These are phyloP conservation scores for Semnornis frantzii DNA, from an alignment of 2,113 vertebrate genomes.

Conservation along the genomic window DNA sequence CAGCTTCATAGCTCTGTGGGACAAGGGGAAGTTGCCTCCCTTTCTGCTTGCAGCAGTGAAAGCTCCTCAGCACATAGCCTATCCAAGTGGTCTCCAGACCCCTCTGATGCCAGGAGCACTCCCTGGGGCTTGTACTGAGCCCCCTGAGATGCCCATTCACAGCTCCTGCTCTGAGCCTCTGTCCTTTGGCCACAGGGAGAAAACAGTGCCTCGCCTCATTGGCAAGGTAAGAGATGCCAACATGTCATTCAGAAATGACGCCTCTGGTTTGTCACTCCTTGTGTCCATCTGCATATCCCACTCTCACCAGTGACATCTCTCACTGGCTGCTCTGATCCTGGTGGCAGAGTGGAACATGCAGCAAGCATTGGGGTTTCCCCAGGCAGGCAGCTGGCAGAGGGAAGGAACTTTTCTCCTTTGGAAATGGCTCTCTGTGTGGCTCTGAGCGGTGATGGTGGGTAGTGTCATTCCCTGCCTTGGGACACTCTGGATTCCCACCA, in stretches of 20 bases:
- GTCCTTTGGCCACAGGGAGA: not conserved
- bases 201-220: not conserved
- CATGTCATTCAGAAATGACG: not conserved
- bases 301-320: not conserved
- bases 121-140: not conserved
- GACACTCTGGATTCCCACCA: rapidly evolving
- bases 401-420: not conserved
- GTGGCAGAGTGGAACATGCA: not conserved
- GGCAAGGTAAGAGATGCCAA: not conserved
- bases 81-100: not conserved
- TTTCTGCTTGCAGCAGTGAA: not conserved
- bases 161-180: not conserved
- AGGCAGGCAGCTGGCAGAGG: not conserved
- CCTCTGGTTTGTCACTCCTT: not conserved
- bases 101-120: not conserved
- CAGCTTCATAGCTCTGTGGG: not conserved
- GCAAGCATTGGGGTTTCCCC: not conserved
- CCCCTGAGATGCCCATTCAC: not conserved
- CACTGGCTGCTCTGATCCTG: not conserved
- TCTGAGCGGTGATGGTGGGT: not conserved
- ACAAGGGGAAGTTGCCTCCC: not conserved
- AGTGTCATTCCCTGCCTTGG: not conserved
- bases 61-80: not conserved
- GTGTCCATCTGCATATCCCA: not conserved
- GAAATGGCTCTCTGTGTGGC: not conserved